A percentile compares a stretch with the other conserved stretches of the same genome.
Conservation (phyloP, 2,888 invertebrate genomes). For the Litoditis marina region DNA sequence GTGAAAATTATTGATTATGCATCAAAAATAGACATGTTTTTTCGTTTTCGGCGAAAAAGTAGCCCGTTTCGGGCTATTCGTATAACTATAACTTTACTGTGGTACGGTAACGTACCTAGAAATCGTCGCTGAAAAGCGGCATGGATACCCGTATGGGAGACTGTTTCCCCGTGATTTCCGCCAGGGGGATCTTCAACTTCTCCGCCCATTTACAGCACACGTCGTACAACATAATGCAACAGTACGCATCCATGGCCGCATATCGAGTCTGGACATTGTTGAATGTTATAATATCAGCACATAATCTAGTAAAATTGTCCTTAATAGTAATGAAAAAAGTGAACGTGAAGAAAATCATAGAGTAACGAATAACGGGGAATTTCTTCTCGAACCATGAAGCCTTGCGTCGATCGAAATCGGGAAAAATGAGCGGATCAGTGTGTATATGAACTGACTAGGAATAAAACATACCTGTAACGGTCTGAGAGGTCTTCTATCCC, state of each 20-base stretch:
- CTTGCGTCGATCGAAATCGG: too few species aligned
- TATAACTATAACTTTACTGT: too few species aligned
- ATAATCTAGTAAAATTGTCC: not conserved
- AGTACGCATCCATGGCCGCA: conserved; percentile 54
- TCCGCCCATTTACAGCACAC: conserved; percentile 21
- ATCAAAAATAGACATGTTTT: too few species aligned
- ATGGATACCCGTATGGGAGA: conserved; percentile 21
- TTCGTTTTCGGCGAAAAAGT: too few species aligned
- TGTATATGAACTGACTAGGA: not conserved
- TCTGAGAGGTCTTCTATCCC: conserved; percentile 53
- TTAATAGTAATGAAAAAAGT: not conserved
- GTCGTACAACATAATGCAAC: conserved; percentile 32
- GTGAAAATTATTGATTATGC: too few species aligned
- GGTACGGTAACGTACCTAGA: too few species aligned
- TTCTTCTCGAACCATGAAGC: not conserved
- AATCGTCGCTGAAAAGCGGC: conserved; percentile 22
- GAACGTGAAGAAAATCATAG: not conserved
- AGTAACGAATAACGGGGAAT: not conserved
- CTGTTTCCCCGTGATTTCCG: conserved; percentile 18
- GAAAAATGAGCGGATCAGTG: not conserved
- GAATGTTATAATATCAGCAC: too few species aligned
- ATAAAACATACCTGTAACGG: conserved; percentile 42
- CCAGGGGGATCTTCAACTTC: conserved; percentile 19
- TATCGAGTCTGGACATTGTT: conserved; percentile 45
- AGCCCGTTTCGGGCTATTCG: too few species aligned